Conservation (phyloP, 2,797 vertebrate species). For the Paramormyrops hopkinsi region DNA sequence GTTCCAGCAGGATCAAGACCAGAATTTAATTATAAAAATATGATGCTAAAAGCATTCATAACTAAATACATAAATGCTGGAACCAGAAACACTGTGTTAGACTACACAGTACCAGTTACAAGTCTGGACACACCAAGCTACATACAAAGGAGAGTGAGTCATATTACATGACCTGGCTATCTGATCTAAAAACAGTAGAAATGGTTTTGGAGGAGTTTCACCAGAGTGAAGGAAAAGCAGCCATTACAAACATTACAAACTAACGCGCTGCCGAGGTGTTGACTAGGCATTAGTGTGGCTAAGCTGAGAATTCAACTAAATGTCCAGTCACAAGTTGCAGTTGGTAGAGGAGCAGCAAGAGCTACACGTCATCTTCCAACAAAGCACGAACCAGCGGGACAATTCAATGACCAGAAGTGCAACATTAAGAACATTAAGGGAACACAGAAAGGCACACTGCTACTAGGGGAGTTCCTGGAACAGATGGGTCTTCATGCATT, state of each 20-base stretch:
- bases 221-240: neutral
- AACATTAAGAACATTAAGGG: neutral
- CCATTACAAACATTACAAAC: neutral
- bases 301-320: neutral
- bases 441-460: neutral
- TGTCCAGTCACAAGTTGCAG: neutral
- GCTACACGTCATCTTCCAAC: neutral
- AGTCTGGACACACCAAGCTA: neutral
- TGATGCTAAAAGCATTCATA: neutral
- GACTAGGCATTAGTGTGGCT: neutral
- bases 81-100: neutral
- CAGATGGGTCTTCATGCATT: neutral
- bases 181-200: neutral
- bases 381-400: neutral
- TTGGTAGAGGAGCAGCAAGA: neutral
- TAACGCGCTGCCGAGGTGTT: neutral
- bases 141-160: neutral
- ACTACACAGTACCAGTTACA: neutral
- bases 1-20: neutral
- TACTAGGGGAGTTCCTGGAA: neutral
- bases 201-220: neutral
- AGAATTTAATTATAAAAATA: neutral
- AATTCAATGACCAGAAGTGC: neutral
- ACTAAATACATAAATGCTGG: neutral
- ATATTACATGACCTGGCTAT: neutral